Conservation (phyloP, 2,888 invertebrate species). For the Stenurella melanura region DNA sequence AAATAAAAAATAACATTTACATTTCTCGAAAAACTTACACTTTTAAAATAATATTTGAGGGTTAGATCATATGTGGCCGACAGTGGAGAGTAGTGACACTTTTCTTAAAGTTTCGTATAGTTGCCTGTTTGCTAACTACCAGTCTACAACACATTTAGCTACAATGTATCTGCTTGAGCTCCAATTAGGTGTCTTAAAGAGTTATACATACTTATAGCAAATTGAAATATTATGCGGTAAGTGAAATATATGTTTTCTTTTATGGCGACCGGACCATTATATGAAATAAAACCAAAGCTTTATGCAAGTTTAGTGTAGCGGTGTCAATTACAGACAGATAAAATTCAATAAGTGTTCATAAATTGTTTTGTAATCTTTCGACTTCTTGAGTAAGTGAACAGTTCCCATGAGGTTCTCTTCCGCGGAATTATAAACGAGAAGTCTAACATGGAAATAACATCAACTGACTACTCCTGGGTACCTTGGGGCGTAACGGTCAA, state of each 20-base stretch:
- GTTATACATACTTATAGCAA: conserved; percentile 10
- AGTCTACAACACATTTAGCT: neutral
- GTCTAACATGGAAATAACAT: conserved; percentile 61
- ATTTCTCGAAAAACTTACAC: too few relatives aligned
- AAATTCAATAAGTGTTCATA: conserved; percentile 57
- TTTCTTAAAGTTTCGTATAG: too few relatives aligned
- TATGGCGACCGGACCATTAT: conserved; percentile 16
- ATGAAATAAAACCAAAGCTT: conserved; percentile 33
- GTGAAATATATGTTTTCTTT: conserved; percentile 14
- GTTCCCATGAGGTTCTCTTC: conserved; percentile 63
- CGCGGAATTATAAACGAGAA: conserved; percentile 62
- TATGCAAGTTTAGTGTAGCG: conserved; percentile 39
- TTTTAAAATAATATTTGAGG: too few relatives aligned
- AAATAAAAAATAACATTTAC: too few relatives aligned
- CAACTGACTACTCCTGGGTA: conserved; percentile 45
- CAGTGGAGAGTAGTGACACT: too few relatives aligned
- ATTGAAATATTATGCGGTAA: conserved; percentile 33
- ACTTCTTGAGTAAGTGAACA: conserved; percentile 57
- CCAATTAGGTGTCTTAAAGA: conserved; percentile 6
- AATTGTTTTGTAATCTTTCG: conserved; percentile 59
- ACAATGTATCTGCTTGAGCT: neutral
- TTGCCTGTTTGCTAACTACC: too few relatives aligned
- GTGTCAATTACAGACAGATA: conserved; percentile 50
- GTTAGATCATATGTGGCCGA: too few relatives aligned
- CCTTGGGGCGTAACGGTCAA: conserved; percentile 57